A percentile compares a stretch with the other conserved stretches of the same genome.
Evolutionary conservation across 1,140 invertebrate genomes (phyloP).

Genomic region (Macrostomum lignano): DNA sequence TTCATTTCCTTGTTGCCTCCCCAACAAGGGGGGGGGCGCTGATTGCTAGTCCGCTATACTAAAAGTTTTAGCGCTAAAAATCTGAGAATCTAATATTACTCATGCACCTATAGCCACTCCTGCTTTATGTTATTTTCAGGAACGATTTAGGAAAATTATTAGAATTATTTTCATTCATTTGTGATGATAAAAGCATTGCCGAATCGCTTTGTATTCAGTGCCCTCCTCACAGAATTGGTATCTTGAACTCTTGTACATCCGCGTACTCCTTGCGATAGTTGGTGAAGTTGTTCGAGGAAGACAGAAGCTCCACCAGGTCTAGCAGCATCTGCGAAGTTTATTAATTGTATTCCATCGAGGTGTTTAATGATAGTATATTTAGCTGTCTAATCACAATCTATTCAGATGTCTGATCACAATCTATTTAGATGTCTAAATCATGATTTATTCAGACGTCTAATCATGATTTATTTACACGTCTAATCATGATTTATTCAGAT

Average conservation of each 20-base stretch:
- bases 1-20: too few species aligned
- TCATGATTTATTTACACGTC: too few species aligned
- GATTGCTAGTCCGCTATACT: too few species aligned
- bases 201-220: background rate
- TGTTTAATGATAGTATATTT: background rate
- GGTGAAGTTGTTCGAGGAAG: constrained; percentile 33
- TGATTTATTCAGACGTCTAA: too few species aligned
- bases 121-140: background rate
- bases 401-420: too few species aligned
- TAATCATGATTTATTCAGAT: too few species aligned
- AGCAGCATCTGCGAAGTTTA: constrained; percentile 18
- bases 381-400: too few species aligned
- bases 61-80: too few species aligned
- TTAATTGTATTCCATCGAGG: background rate
- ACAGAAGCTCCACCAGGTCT: constrained; percentile 30
- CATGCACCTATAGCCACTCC: background rate
- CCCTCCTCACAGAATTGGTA: constrained; percentile 32
- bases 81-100: constrained; percentile 6
- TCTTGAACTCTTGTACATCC: constrained; percentile 30
- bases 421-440: too few species aligned
- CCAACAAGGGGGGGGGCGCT: too few species aligned
- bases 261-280: constrained; percentile 31
- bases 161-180: background rate
- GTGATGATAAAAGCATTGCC: background rate
- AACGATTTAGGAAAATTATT: background rate